Evolutionary conservation across 2,113 vertebrate genomes (phyloP).

Genomic region (Boulengeromyrus knoepffleri): DNA sequence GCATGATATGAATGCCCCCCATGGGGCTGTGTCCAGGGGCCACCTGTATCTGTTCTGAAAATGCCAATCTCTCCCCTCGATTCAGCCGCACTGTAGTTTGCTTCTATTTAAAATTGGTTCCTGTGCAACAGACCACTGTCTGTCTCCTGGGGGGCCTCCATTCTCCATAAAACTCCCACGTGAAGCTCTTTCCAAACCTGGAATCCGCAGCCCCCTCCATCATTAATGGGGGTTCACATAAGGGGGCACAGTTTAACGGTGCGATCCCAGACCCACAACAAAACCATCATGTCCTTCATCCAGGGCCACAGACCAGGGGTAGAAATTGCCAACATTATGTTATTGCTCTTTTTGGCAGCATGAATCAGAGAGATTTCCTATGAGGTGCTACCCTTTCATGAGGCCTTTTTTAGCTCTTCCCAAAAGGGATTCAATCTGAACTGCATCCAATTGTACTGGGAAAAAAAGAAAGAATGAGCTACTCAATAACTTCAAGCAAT

Average conservation of each 20-base stretch:
- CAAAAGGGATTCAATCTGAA: slow-evolving; percentile 11
- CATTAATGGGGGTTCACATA: not conserved
- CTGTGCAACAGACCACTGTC: not conserved
- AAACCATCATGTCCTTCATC: not conserved
- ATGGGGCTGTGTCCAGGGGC: not conserved
- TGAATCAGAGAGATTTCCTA: not conserved
- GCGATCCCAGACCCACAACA: not conserved
- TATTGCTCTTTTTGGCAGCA: not conserved
- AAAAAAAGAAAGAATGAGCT: not conserved
- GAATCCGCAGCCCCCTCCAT: not conserved
- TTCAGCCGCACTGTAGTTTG: not conserved
- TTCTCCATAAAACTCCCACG: not conserved
- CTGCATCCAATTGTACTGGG: not conserved
- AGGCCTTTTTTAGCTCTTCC: not conserved
- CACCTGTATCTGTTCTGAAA: not conserved
- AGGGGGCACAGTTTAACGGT: not conserved
- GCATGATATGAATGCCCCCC: not conserved
- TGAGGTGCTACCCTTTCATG: not conserved
- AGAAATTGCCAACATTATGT: not conserved
- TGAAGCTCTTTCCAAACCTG: not conserved
- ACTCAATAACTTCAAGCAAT: not conserved
- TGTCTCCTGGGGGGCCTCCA: not conserved
- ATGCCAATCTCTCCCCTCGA: not conserved
- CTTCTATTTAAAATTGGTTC: slow-evolving; percentile 6
- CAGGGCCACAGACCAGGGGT: not conserved